Base-by-base conservation (phyloP, 2,113 vertebrate species). In the Epinephelus moara region DNA sequence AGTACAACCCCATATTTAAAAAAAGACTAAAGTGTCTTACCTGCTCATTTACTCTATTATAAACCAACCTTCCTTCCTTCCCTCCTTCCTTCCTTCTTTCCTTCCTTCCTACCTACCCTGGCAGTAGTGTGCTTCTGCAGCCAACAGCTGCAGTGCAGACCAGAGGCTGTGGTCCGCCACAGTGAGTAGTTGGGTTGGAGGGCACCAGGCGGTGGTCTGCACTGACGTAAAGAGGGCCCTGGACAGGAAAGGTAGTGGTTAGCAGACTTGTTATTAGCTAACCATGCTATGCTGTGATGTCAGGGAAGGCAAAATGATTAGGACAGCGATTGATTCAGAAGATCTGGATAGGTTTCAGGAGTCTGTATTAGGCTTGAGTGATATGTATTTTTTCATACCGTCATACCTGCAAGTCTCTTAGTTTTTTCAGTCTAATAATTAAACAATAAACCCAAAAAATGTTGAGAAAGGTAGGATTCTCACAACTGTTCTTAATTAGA, bases 181-280 rank as follows among this genome's bases (percentile, higher is more conserved):
- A 86, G 72, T 47, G 70, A 81, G 80, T 70, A 40, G 57, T 33
- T 61, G 76, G 75, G 75, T 72, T 85, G 76, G 74, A 81, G 80
- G 82, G 81, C 71, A 84, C 45, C 70, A 64, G 80, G 81, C 55
- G 18, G 75, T 68, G 86, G 89, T 81, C 81, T 80, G 69, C 53
- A 13, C 74, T 91, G 85, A 92, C 85, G 85, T 82, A 90, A 63
- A 79, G 57, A 62, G n/a, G 33, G 75, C 61, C 45, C 80, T 70
- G 82, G 52, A 79, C 69, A 87, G 84, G 88, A 76, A 86, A 84
- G 72, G 62, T 84, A 66, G 87, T 23, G 78, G 84, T 87, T 89
- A 81, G 67, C 2, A 6, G 78, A 60, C 70, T 23, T 80, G 70
- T 91, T 25, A 87, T 90, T 92, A 85, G 40, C 62, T 25, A 68